Evolutionary conservation across 2,888 invertebrate genomes (phyloP), one percentile per base, ranked within the genome.

Genomic region (Fragum fragum): DNA sequence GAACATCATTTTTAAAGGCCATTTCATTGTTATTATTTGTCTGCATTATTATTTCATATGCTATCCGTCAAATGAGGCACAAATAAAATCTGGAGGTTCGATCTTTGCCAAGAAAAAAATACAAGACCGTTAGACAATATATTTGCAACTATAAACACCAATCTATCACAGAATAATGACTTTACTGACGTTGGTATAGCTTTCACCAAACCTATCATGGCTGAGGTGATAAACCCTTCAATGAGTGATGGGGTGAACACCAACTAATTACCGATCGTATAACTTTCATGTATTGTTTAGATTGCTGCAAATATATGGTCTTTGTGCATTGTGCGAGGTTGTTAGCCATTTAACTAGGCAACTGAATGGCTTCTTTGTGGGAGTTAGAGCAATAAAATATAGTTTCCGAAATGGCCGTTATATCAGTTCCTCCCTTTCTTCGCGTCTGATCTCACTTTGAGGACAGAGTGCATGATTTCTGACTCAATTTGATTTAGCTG

Each of bases 261-360:
- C 23, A 42, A 66, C 66, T 39, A 66, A 39, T 66, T 66, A 66
- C 42, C 7, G 66, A 21, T 42, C 66, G 42, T 66, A 66, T 42
- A 66, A 3, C 66, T 39, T 42, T 66, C 66, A 66, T 42, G 66
- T 42, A 42, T 9, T 66, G 66, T 66, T 66, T 66, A 32, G 61
- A 28, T 61, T 61, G 32, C 57, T 47, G 5, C 47, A 18, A 47
- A n/a, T 47, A 18, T 47, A 47, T 47, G n/a, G 47, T 47, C 47
- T 47, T 47, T 47, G 47, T 47, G 47, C 47, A 47, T n/a, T 47
- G 47, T 47, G 14, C 47, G 14, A 47, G 14, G 47, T 14, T 47
- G n/a, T 14, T 47, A 47, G 47, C 47, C 47, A 47, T 47, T 47
- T 18, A 36, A 36, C 32, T 36, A 36, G 32, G 5, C 32, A 6